Conservation (phyloP, 2,888 invertebrate species). For the Limnephilus marmoratus region DNA sequence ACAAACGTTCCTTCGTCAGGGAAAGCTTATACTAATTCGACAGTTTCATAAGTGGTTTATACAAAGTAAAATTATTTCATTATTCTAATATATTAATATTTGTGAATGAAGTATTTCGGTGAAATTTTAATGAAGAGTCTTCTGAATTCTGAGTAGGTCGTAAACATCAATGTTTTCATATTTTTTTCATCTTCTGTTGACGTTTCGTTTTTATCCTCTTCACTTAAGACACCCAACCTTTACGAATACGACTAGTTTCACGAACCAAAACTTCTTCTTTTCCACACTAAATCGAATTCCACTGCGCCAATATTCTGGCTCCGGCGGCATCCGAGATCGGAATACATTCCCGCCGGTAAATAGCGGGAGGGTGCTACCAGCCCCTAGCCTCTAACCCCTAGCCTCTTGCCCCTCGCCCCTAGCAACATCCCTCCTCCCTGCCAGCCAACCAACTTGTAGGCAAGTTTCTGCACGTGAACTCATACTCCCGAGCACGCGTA, state of each 20-base stretch:
- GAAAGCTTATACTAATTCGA: no score
- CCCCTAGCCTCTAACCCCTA: neutral
- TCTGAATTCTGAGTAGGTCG: neutral
- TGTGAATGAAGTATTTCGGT: no score
- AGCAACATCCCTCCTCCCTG: neutral
- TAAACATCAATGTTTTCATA: neutral
- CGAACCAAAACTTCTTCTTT: slow-evolving; percentile 61
- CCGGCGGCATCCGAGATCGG: slow-evolving; percentile 28
- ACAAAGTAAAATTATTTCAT: no score
- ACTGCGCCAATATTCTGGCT: slow-evolving; percentile 59
- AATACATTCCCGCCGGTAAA: slow-evolving; percentile 49
- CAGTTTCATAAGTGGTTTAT: no score
- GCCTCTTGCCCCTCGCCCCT: neutral
- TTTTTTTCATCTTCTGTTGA: neutral
- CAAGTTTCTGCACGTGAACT: slow-evolving; percentile 19
- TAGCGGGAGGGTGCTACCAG: slow-evolving; percentile 1
- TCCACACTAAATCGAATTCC: slow-evolving; percentile 65
- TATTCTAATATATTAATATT: no score
- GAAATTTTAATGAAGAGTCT: no score
- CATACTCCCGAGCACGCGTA: neutral
- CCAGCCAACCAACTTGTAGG: slow-evolving; percentile 18
- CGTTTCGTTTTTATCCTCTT: neutral
- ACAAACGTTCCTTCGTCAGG: no score
- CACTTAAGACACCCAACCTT: slow-evolving; percentile 8
- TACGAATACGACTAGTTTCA: slow-evolving; percentile 39